A percentile compares a stretch with the other conserved stretches of the same genome.
phyloP scores from a whole-genome alignment of 2,113 vertebrate genomes.

The Maccullochella peelii region DNA sequence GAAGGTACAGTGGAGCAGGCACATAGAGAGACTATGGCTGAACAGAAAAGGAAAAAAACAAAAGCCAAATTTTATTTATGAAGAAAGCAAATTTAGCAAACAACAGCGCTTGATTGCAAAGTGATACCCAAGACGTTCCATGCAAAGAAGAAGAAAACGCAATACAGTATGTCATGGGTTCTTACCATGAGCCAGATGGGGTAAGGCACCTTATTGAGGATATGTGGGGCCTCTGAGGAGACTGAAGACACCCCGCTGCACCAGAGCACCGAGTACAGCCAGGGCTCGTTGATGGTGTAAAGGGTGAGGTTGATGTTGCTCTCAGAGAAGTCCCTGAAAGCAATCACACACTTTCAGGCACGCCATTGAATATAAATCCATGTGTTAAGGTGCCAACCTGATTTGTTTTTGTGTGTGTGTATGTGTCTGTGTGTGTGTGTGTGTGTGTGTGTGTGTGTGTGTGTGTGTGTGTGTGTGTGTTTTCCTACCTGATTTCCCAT shows the following conservation, averaged over 20 bases:
- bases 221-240: constrained; percentile 90
- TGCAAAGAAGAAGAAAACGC: not conserved
- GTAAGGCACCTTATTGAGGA: constrained; percentile 90
- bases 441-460: not conserved
- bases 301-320: constrained; percentile 91
- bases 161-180: not conserved
- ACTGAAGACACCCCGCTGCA: constrained; percentile 90
- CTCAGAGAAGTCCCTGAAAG: constrained; percentile 85
- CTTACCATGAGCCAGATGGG: constrained; percentile 96
- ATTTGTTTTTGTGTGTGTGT: no score
- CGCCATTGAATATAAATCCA: not conserved
- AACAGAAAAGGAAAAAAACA: not conserved
- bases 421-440: not conserved
- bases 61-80: not conserved
- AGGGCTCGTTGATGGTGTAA: constrained; percentile 92
- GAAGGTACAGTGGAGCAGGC: not conserved
- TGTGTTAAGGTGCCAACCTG: not conserved
- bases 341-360: constrained; percentile 17
- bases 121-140: not conserved
- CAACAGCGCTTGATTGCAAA: not conserved
- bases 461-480: not conserved
- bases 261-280: constrained; percentile 97
- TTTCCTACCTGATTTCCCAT: constrained; percentile 88
- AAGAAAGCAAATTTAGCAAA: not conserved
- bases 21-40: not conserved